Base-by-base conservation (phyloP, 2,113 vertebrate genomes). In the Caracal caracal region DNA sequence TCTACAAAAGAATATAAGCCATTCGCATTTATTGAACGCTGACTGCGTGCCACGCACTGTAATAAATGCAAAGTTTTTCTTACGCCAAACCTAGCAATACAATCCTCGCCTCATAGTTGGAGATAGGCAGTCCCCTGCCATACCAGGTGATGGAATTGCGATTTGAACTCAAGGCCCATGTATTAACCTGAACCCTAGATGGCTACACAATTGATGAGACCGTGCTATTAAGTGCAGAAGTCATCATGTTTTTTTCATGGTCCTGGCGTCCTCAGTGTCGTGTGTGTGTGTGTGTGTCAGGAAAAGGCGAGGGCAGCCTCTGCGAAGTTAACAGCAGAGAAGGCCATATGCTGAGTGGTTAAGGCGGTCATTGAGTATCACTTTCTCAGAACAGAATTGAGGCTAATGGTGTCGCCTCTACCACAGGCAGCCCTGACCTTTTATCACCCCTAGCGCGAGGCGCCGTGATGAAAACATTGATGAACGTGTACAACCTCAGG, bases 361-460 rank as follows among this genome's bases (percentile, higher is more conserved):
- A 43, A 7, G 51, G 85, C 17, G 61, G 84, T 61, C 40, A 11
- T 40, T 3, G 7, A 91, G 49, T 6, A 2, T 35, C 80, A 63
- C 79, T 75, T 89, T 79, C 91, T 92, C 22, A 53, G 88, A 82
- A 56, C 70, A 68, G 81, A 47, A 49, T 0, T 0, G 65, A 91
- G 68, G 75, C 56, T 13, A 15, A 61, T 0, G 2, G 61, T 9
- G 40, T 11, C 20, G 12, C 10, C 22, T 15, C 40, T 2, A 9
- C 51, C 61, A 5, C 43, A 47, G 20, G 65, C 40, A 37, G 33
- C 20, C 40, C 28, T 10, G 71, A 59, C 83, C 79, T 24, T n/a
- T n/a, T 5, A 4, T 35, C n/a, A 65, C 53, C 56, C 33, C n/a
- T 3, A 75, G 22, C 24, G 33, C 8, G 53, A 16, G 3, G 43